phyloP scores from a whole-genome alignment of 2,888 invertebrate species.

The Cataglyphis albicans region DNA sequence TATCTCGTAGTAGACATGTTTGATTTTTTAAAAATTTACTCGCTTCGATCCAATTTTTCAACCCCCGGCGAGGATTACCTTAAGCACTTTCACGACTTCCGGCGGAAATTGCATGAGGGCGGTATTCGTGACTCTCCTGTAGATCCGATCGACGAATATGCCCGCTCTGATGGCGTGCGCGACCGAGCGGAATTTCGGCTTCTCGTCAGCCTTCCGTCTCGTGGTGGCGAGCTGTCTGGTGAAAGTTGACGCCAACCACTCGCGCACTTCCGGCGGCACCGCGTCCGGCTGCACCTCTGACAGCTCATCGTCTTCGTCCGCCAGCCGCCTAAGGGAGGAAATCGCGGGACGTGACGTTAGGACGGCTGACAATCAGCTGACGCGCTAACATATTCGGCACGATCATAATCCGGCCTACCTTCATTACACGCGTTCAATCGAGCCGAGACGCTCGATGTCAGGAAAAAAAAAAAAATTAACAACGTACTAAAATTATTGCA shows the following conservation, averaged over 20 bases:
- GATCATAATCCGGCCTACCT: slow-evolving; percentile 15
- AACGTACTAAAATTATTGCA: not conserved
- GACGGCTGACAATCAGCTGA: not conserved
- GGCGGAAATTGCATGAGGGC: slow-evolving; percentile 95
- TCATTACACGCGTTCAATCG: slow-evolving; percentile 29
- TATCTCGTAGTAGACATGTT: not conserved
- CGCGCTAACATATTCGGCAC: slow-evolving; percentile 3
- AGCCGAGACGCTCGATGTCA: slow-evolving; percentile 1
- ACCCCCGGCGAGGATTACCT: slow-evolving; percentile 87
- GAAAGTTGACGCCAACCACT: slow-evolving; percentile 98
- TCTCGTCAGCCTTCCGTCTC: slow-evolving; percentile 92
- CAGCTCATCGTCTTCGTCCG: slow-evolving; percentile 97
- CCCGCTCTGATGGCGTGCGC: slow-evolving; percentile 98
- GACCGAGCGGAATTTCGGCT: slow-evolving; percentile 96
- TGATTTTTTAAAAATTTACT: slow-evolving; percentile 1
- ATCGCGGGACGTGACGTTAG: slow-evolving; percentile 19
- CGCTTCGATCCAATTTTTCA: not conserved
- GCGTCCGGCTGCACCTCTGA: slow-evolving; percentile 98
- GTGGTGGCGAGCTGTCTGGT: slow-evolving; percentile 95
- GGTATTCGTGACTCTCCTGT: slow-evolving; percentile 92
- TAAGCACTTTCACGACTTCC: slow-evolving; percentile 94
- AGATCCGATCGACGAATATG: slow-evolving; percentile 98
- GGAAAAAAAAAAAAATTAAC: slow-evolving; percentile 15
- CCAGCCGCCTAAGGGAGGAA: slow-evolving; percentile 89
- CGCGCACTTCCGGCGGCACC: slow-evolving; percentile 97